These are phyloP conservation scores for Lates japonicus DNA, from an alignment of 2,797 vertebrate genomes.

Conservation along the genomic window DNA sequence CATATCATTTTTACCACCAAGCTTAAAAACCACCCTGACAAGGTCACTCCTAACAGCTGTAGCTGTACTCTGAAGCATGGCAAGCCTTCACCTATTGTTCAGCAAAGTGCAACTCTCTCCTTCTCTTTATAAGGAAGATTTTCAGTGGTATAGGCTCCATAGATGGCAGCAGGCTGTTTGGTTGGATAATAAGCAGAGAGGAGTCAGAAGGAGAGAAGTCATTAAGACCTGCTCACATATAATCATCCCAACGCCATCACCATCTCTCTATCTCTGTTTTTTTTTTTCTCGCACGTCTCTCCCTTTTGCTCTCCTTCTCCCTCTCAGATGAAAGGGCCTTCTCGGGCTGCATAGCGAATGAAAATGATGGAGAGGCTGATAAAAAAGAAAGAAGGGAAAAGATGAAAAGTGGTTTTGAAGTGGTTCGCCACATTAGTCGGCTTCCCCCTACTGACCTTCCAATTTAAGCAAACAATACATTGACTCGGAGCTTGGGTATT, in stretches of 20 bases:
- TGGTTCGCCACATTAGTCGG: conserved; percentile 80
- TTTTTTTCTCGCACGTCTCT: conserved; percentile 44
- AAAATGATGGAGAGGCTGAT: conserved; percentile 79
- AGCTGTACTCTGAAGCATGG: conserved; percentile 55
- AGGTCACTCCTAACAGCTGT: conserved; percentile 60
- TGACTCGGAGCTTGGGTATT: conserved; percentile 61
- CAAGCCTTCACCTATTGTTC: conserved; percentile 60
- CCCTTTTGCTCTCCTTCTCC: conserved; percentile 34
- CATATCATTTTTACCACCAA: conserved; percentile 65
- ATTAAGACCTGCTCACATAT: conserved; percentile 80
- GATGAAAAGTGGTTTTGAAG: conserved; percentile 86
- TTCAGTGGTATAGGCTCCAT: conserved; percentile 41
- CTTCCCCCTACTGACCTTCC: conserved; percentile 73
- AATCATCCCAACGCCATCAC: conserved; percentile 77
- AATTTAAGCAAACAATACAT: conserved; percentile 81
- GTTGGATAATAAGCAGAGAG: conserved; percentile 74
- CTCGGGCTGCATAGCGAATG: conserved; percentile 65
- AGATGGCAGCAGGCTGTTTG: conserved; percentile 61
- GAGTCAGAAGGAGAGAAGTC: conserved; percentile 73
- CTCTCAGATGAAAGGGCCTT: conserved; percentile 78
- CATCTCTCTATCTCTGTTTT: conserved; percentile 61
- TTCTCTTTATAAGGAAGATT: conserved; percentile 46
- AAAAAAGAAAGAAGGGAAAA: conserved; percentile 71
- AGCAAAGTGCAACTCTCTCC: conserved; percentile 48
- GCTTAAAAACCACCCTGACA: conserved; percentile 51